Percentiles rank a stretch among this genome's conserved stretches.
Conservation (phyloP, 2,888 invertebrate species). For the Coremacera marginata region DNA sequence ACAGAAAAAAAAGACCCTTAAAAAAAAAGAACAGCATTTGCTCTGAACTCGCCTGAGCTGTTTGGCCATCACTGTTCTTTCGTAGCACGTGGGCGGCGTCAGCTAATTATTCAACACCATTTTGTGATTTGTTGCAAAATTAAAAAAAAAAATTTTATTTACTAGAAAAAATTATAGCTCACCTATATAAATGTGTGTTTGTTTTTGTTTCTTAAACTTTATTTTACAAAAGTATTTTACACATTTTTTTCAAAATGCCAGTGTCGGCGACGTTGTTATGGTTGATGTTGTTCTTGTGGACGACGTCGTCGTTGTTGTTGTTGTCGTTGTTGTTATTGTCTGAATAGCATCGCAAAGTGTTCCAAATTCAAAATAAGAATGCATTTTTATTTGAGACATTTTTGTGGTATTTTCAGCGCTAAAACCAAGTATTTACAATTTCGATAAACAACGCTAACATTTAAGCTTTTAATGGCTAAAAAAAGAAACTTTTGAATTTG, state of each 20-base stretch:
- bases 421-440: background rate
- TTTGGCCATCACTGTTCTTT: background rate
- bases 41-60: background rate
- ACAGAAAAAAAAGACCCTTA: too few relatives aligned
- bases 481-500: background rate
- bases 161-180: background rate
- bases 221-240: background rate
- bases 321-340: conserved; percentile 4
- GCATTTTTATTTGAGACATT: conserved; percentile 31
- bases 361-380: conserved; percentile 35
- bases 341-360: conserved; percentile 29
- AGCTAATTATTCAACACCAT: conserved; percentile 19
- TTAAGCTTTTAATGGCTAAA: background rate
- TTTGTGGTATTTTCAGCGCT: conserved; percentile 19
- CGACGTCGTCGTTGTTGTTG: background rate
- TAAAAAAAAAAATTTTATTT: conserved; percentile 3
- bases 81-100: background rate
- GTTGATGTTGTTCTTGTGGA: background rate
- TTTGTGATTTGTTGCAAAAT: background rate
- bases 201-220: background rate
- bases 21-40: too few relatives aligned
- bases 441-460: background rate
- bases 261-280: background rate
- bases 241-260: conserved; percentile 22
- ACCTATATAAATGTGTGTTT: background rate